These are phyloP conservation scores for Mastacembelus armatus DNA, from an alignment of 2,797 vertebrate genomes.

Conservation along the genomic window DNA sequence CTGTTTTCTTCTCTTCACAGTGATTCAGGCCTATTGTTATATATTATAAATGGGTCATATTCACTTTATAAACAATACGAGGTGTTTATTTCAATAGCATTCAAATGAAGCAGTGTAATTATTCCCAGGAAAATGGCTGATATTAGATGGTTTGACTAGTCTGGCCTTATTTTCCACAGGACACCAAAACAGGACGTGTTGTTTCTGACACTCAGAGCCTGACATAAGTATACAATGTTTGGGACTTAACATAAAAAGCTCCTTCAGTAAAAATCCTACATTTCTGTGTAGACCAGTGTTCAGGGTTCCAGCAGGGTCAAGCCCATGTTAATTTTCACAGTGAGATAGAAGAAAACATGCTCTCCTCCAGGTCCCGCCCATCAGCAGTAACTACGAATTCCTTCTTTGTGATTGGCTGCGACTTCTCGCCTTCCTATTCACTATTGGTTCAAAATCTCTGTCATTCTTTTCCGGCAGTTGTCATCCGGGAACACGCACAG, in stretches of 20 bases:
- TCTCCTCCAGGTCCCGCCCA: conserved; percentile 39
- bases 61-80: no score
- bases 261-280: no score
- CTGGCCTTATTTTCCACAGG: background rate
- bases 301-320: no score
- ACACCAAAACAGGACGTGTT: background rate
- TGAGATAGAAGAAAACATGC: conserved; percentile 12
- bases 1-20: no score
- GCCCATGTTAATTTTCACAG: no score
- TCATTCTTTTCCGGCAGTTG: background rate
- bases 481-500: conserved; percentile 16
- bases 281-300: background rate
- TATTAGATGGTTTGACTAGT: background rate
- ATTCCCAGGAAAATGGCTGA: no score
- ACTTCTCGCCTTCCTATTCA: conserved; percentile 14
- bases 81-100: no score
- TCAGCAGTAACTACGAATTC: accelerated
- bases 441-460: conserved; percentile 65
- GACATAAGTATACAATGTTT: background rate
- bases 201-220: background rate
- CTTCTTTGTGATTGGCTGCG: conserved; percentile 65
- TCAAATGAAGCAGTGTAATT: no score
- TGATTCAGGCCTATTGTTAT: no score
- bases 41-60: no score
- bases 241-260: background rate